Evolutionary conservation across 2,888 invertebrate species (phyloP).

Genomic region (Cistogaster globosa): DNA sequence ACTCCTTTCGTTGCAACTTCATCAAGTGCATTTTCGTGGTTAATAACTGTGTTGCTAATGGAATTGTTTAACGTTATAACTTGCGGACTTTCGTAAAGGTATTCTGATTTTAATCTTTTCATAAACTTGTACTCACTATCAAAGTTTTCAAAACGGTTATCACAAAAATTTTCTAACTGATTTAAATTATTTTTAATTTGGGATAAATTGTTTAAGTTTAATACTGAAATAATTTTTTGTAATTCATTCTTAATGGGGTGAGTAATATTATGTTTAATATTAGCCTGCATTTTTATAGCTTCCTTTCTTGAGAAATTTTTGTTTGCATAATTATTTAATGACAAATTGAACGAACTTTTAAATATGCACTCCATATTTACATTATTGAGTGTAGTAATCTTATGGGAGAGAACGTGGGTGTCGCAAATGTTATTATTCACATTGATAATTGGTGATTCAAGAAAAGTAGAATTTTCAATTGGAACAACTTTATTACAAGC

Average conservation of each 20-base stretch:
- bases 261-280: conserved; percentile 11
- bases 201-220: too few relatives aligned
- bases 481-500: neutral
- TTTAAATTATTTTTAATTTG: too few relatives aligned
- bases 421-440: neutral
- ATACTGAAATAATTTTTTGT: neutral
- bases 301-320: conserved; percentile 29
- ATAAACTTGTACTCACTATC: conserved; percentile 28
- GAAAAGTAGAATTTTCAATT: neutral
- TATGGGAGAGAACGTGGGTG: neutral
- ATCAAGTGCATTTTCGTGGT: too few relatives aligned
- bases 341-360: conserved; percentile 11
- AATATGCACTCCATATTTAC: neutral
- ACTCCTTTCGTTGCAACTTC: too few relatives aligned
- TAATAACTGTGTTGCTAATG: too few relatives aligned
- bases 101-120: conserved; percentile 1
- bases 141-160: neutral
- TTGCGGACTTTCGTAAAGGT: conserved; percentile 21
- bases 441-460: conserved; percentile 1
- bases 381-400: neutral
- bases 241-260: conserved; percentile 12
- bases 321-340: conserved; percentile 9
- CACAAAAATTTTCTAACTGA: too few relatives aligned
- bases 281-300: conserved; percentile 9
- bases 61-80: conserved; percentile 24